Evolutionary conservation across 2,113 vertebrate genomes (phyloP).

Genomic region (Menidia beryllina): DNA sequence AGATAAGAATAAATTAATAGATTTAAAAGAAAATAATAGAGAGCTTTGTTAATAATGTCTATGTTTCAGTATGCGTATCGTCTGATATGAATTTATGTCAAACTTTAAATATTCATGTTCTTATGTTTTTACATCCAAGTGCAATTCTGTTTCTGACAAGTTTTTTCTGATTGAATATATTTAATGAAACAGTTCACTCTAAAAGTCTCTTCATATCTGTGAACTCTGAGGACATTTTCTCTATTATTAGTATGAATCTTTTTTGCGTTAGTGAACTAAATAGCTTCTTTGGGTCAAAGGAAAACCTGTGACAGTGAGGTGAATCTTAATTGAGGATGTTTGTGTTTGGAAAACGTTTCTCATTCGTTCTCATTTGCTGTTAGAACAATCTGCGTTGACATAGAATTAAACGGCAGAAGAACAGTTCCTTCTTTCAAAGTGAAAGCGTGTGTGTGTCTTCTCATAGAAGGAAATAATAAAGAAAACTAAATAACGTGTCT

Average conservation of each 20-base stretch:
- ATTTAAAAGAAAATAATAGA: neutral
- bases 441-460: conserved; percentile 69
- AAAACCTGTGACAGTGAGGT: neutral
- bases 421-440: conserved; percentile 73
- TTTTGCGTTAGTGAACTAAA: too few relatives aligned
- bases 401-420: neutral
- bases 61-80: neutral
- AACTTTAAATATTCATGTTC: too few relatives aligned
- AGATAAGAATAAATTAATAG: neutral
- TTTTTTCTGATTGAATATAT: neutral
- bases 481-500: neutral
- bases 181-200: neutral
- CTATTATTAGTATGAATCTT: too few relatives aligned
- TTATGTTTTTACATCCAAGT: neutral
- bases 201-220: neutral
- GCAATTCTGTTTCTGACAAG: neutral
- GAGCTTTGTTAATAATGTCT: neutral
- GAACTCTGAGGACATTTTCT: too few relatives aligned
- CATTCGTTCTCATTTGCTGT: conserved; percentile 1
- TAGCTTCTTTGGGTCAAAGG: neutral
- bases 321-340: neutral
- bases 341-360: neutral
- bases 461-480: conserved; percentile 66
- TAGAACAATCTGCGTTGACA: neutral
- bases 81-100: too few relatives aligned